Conservation (phyloP, 1,140 invertebrate species). For the Plodia interpunctella region DNA sequence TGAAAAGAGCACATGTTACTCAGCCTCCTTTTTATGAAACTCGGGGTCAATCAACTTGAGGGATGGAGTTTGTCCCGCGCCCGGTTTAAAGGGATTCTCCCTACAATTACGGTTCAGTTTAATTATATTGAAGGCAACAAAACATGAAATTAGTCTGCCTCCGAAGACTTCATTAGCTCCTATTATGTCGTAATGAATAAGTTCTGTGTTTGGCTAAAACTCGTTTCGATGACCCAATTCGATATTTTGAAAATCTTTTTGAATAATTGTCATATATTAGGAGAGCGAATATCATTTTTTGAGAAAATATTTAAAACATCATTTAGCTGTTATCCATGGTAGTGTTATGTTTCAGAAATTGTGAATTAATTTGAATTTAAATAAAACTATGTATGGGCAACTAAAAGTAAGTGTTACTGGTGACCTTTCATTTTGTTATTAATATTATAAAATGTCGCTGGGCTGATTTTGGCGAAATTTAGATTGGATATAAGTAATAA, state of each 20-base stretch:
- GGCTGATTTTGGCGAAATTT: too few relatives aligned
- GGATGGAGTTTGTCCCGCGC: constrained; percentile 31
- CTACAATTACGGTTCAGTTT: constrained; percentile 19
- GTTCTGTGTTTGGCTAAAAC: neutral
- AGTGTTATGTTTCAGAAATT: too few relatives aligned
- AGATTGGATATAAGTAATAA: too few relatives aligned
- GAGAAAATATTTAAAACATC: too few relatives aligned
- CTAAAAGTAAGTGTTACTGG: too few relatives aligned
- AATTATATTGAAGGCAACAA: constrained; percentile 15
- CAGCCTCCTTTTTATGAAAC: constrained; percentile 50
- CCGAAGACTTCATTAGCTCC: constrained; percentile 2
- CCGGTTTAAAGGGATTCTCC: constrained; percentile 17
- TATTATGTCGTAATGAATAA: constrained; percentile 7
- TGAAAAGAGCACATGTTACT: constrained; percentile 43
- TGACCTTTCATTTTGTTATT: too few relatives aligned
- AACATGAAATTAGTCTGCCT: constrained; percentile 8
- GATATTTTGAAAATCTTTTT: neutral
- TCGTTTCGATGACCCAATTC: neutral
- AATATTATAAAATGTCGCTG: too few relatives aligned
- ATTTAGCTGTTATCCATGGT: too few relatives aligned
- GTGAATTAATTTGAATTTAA: too few relatives aligned
- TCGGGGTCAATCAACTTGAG: constrained; percentile 53
- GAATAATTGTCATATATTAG: neutral
- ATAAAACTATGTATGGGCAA: too few relatives aligned
- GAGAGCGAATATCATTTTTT: too few relatives aligned